These are phyloP conservation scores for Balearica regulorum DNA, from an alignment of 2,797 vertebrate genomes.

Conservation along the genomic window DNA sequence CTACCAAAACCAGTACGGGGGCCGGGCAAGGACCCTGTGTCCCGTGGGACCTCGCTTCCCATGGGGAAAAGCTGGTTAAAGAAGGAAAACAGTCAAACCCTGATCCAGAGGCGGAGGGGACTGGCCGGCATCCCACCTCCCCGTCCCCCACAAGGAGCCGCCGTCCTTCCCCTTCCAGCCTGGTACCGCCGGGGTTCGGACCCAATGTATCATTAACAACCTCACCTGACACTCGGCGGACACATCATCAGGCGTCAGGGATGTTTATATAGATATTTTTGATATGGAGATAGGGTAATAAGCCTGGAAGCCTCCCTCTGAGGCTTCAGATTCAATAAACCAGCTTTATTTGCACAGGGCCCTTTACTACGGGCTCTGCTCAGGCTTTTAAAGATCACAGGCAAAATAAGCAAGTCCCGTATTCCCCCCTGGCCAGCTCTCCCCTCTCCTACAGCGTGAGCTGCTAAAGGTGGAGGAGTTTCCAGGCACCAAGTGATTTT, in stretches of 20 bases:
- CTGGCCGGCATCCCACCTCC: background rate
- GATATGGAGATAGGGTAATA: background rate
- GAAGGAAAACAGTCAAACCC: background rate
- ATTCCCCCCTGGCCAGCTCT: too few relatives aligned
- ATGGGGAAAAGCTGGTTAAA: background rate
- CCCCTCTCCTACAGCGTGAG: background rate
- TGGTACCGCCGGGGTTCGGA: rapidly evolving
- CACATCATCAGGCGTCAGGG: background rate
- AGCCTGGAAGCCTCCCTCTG: background rate
- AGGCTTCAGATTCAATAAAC: background rate
- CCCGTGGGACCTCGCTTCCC: rapidly evolving
- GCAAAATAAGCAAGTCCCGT: background rate
- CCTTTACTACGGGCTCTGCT: background rate
- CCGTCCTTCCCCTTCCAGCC: rapidly evolving
- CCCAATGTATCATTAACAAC: rapidly evolving
- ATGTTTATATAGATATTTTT: background rate
- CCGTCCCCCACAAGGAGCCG: background rate
- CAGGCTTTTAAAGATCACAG: background rate
- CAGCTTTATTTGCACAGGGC: background rate
- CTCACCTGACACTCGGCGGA: rapidly evolving
- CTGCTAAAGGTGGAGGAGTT: background rate
- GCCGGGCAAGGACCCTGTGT: rapidly evolving
- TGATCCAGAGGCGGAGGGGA: rapidly evolving
- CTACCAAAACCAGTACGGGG: rapidly evolving
- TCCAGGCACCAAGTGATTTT: background rate